Evolutionary conservation across 2,888 invertebrate genomes (phyloP).

Genomic region (Ariolimax columbianus): DNA sequence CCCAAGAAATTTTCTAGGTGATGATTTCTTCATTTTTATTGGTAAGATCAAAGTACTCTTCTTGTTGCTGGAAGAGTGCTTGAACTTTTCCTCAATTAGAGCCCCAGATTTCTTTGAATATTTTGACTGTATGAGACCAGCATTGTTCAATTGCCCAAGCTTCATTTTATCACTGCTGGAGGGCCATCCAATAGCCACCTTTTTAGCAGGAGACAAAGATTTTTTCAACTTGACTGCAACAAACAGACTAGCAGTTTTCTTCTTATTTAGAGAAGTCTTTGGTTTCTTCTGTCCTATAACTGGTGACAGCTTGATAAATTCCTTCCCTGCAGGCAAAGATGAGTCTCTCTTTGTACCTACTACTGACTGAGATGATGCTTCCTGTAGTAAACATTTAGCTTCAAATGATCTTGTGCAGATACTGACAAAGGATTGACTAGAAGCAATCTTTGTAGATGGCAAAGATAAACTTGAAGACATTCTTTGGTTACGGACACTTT

Average conservation of each 20-base stretch:
- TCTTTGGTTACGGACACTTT: too few species aligned
- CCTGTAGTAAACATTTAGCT: too few species aligned
- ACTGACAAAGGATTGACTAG: too few species aligned
- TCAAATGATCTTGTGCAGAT: too few species aligned
- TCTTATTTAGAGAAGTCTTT: too few species aligned
- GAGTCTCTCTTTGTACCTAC: too few species aligned
- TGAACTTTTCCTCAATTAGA: neutral
- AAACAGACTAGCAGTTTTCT: neutral
- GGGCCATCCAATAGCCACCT: neutral
- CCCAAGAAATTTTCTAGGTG: neutral
- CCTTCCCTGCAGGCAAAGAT: too few species aligned
- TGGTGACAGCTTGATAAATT: too few species aligned
- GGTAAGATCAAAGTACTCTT: neutral
- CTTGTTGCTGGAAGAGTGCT: neutral
- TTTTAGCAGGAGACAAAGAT: neutral
- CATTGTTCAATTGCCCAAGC: neutral
- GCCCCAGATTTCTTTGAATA: neutral
- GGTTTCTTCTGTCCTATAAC: too few species aligned
- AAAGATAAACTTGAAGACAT: too few species aligned
- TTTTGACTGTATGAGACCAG: neutral
- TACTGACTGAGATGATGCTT: too few species aligned
- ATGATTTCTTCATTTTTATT: neutral
- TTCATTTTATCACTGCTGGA: neutral
- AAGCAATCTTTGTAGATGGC: too few species aligned
- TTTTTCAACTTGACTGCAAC: neutral